Conservation (phyloP, 1,140 invertebrate genomes). For the Drosophila gunungcola region DNA sequence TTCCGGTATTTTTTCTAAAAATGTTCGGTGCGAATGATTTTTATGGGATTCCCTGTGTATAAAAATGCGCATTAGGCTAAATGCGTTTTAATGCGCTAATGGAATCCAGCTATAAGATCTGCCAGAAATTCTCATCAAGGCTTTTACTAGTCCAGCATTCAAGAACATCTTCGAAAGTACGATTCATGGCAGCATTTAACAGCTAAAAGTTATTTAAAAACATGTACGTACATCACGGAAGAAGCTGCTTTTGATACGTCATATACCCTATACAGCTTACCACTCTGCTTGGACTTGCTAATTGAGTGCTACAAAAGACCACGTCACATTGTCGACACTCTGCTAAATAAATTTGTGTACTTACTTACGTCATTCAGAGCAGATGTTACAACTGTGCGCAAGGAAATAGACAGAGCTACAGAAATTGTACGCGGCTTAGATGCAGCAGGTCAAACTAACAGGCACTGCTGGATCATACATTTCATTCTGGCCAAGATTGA, state of each 20-base stretch:
- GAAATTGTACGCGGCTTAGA: neutral
- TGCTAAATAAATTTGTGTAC: neutral
- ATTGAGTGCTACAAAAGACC: too few species aligned
- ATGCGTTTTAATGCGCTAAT: too few species aligned
- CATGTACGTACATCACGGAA: neutral
- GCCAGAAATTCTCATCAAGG: too few species aligned
- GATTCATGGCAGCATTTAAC: neutral
- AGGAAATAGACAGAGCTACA: neutral
- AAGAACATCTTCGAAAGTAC: neutral
- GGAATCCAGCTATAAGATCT: too few species aligned
- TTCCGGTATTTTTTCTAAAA: too few species aligned
- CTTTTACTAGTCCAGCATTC: neutral
- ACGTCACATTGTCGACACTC: neutral
- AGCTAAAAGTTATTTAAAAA: neutral
- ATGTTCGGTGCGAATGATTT: too few species aligned
- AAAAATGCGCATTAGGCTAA: too few species aligned
- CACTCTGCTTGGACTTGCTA: too few species aligned
- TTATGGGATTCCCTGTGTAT: too few species aligned
- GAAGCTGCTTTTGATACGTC: too few species aligned
- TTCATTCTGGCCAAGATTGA: neutral
- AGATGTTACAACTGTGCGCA: neutral
- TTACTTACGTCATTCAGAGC: neutral
- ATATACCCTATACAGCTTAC: too few species aligned
- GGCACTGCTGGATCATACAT: neutral
- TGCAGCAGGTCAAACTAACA: neutral